Conservation (phyloP, 2,113 vertebrate genomes). For the Anarrhichthys ocellatus region DNA sequence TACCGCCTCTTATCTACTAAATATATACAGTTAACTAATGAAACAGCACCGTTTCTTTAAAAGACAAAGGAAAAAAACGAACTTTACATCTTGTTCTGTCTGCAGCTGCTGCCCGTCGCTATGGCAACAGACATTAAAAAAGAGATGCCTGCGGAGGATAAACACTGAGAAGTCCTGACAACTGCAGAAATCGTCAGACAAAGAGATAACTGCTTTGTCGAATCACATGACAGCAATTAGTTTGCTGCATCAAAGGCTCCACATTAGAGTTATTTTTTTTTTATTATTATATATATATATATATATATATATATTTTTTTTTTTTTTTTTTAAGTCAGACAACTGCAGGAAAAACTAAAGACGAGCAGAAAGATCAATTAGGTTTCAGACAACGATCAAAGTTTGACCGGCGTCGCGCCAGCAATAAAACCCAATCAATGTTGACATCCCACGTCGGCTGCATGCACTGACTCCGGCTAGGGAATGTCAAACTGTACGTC, state of each 20-base stretch:
- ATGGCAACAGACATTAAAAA: slow-evolving; percentile 81
- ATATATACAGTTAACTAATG: slow-evolving; percentile 46
- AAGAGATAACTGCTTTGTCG: slow-evolving; percentile 63
- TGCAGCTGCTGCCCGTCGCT: slow-evolving; percentile 74
- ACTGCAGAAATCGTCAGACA: slow-evolving; percentile 65
- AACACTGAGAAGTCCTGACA: slow-evolving; percentile 67
- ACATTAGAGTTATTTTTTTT: slow-evolving; percentile 35
- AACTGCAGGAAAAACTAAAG: slow-evolving; percentile 59
- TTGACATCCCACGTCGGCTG: slow-evolving; percentile 65
- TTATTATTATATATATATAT: no score
- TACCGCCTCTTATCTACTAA: slow-evolving; percentile 12
- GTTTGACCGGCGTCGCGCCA: slow-evolving; percentile 67
- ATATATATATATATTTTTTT: no score
- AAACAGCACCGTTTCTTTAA: slow-evolving; percentile 70
- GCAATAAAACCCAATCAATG: slow-evolving; percentile 74
- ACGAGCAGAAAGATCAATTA: slow-evolving; percentile 71
- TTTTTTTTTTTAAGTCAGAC: background rate
- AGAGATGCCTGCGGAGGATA: slow-evolving; percentile 74
- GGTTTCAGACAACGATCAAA: slow-evolving; percentile 77
- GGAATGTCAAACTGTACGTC: slow-evolving; percentile 35
- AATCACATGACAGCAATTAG: slow-evolving; percentile 56
- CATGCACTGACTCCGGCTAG: slow-evolving; percentile 48
- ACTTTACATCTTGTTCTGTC: slow-evolving; percentile 73
- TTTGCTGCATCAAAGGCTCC: slow-evolving; percentile 48
- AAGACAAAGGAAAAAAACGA: slow-evolving; percentile 50